Evolutionary conservation across 2,797 vertebrate species (phyloP).

Genomic region (Gouania willdenowi): DNA sequence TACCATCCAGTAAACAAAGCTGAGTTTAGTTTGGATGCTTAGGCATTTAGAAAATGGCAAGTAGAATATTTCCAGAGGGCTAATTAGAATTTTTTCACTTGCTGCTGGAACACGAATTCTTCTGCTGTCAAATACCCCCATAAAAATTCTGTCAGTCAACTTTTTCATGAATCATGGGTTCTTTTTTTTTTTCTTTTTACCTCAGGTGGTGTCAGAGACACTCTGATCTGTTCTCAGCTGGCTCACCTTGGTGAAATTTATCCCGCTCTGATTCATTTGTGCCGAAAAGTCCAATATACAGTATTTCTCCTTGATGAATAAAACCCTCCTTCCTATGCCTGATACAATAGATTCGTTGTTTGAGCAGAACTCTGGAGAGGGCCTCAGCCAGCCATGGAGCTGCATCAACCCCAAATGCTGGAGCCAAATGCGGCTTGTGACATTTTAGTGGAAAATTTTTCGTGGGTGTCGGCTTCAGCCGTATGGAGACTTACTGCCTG

Average conservation of each 20-base stretch:
- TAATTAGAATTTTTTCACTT: conserved; percentile 23
- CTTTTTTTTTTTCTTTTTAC: background rate
- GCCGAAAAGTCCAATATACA: background rate
- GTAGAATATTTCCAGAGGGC: conserved; percentile 9
- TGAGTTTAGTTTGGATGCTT: conserved; percentile 13
- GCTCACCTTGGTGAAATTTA: background rate
- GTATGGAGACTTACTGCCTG: conserved; percentile 35
- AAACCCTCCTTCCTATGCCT: background rate
- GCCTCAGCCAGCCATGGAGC: conserved; percentile 20
- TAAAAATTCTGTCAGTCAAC: conserved; percentile 6
- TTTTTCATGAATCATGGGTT: background rate
- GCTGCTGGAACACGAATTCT: conserved; percentile 5
- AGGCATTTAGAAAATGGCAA: conserved; percentile 18
- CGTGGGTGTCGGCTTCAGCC: conserved; percentile 62
- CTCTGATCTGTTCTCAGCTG: background rate
- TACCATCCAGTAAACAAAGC: conserved; percentile 33
- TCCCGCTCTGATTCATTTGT: background rate
- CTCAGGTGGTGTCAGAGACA: background rate
- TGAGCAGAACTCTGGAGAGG: conserved; percentile 8
- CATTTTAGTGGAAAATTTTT: conserved; percentile 67
- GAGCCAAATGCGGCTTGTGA: conserved; percentile 36
- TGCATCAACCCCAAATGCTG: conserved; percentile 48
- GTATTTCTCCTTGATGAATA: conserved; percentile 10
- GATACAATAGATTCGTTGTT: conserved; percentile 47
- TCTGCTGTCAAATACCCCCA: conserved; percentile 10